phyloP scores from a whole-genome alignment of 2,113 vertebrate genomes.

The Bubo bubo region DNA sequence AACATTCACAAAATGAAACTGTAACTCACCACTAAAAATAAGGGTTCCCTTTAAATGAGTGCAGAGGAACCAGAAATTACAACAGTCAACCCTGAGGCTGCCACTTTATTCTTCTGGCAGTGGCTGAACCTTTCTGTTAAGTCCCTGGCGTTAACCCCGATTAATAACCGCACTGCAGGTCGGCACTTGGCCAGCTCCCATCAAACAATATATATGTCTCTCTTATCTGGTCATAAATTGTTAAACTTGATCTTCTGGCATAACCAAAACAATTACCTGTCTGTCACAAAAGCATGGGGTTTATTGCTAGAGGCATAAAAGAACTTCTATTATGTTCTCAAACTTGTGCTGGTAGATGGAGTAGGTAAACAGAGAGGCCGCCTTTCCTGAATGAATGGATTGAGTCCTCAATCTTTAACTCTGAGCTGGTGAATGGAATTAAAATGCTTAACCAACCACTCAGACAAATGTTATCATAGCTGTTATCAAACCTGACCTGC shows the following conservation, averaged over 20 bases:
- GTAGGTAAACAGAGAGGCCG: accelerated
- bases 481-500: background rate
- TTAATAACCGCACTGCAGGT: background rate
- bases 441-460: background rate
- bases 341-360: background rate
- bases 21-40: background rate
- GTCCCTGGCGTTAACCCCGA: background rate
- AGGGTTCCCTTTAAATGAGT: background rate
- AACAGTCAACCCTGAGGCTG: background rate
- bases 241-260: background rate
- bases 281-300: background rate
- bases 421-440: background rate
- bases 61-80: background rate
- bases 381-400: background rate
- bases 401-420: background rate
- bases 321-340: background rate
- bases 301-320: background rate
- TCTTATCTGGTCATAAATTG: background rate
- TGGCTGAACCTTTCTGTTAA: background rate
- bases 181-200: background rate
- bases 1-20: background rate
- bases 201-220: background rate
- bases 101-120: background rate
- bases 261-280: background rate
- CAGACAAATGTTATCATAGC: background rate